Evolutionary conservation across 1,140 invertebrate genomes (phyloP).

Genomic region (Bombus affinis): DNA sequence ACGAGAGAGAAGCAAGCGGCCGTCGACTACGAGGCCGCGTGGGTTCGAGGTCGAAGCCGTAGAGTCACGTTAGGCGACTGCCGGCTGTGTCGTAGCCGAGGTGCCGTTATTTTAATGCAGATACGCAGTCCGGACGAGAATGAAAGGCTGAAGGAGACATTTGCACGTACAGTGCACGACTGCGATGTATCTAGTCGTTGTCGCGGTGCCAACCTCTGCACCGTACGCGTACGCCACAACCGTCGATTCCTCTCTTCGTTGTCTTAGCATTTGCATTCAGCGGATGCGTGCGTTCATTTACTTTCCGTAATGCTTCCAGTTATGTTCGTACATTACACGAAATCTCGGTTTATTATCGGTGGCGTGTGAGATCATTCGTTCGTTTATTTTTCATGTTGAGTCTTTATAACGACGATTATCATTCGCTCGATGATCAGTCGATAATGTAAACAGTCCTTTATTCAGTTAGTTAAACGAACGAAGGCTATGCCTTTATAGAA

Average conservation of each 20-base stretch:
- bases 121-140: conserved; percentile 66
- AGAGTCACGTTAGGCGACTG: conserved; percentile 68
- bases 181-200: conserved; percentile 24
- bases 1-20: conserved; percentile 27
- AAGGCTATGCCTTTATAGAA: too few relatives aligned
- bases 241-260: background rate
- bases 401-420: too few relatives aligned
- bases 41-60: conserved; percentile 68
- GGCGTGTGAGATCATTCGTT: background rate
- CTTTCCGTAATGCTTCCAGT: background rate
- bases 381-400: background rate
- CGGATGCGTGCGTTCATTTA: background rate
- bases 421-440: too few relatives aligned
- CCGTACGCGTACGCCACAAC: background rate
- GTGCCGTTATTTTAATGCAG: conserved; percentile 70
- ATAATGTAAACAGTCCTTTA: too few relatives aligned
- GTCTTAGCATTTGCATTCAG: background rate
- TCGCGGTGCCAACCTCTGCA: conserved; percentile 4
- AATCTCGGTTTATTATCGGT: background rate
- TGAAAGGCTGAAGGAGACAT: conserved; percentile 68
- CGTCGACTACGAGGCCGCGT: conserved; percentile 57
- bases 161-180: conserved; percentile 50
- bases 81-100: conserved; percentile 64
- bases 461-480: too few relatives aligned
- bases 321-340: background rate